phyloP scores from a whole-genome alignment of 2,113 vertebrate species.

The Benitochromis conjunctus region DNA sequence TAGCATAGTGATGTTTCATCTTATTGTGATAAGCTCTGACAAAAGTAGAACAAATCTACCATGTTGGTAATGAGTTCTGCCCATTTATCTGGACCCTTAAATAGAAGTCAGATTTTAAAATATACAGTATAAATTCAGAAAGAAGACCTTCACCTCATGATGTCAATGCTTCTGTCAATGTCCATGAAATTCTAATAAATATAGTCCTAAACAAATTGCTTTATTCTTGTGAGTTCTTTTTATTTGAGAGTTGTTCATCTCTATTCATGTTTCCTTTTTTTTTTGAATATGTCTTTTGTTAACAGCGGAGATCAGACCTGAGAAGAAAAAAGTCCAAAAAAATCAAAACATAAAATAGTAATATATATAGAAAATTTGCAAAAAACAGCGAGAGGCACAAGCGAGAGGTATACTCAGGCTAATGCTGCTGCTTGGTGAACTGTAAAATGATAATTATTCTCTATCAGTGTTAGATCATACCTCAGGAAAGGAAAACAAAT shows the following conservation, averaged over 20 bases:
- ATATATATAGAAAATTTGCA: background rate
- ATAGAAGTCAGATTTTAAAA: background rate
- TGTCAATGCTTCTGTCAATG: background rate
- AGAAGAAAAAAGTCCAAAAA: background rate
- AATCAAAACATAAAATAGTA: background rate
- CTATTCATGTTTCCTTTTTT: background rate
- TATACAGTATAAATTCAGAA: background rate
- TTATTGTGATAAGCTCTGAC: background rate
- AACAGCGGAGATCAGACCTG: background rate
- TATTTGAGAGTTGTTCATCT: background rate
- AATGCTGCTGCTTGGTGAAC: background rate
- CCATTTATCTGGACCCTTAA: background rate
- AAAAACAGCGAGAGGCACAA: background rate
- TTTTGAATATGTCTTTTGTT: background rate
- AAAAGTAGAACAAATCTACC: background rate
- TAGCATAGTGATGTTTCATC: background rate
- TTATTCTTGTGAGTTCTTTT: fast-evolving
- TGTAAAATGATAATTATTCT: background rate
- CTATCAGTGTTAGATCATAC: background rate
- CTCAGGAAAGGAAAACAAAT: background rate
- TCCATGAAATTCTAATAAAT: background rate
- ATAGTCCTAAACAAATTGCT: background rate
- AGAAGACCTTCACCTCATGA: background rate
- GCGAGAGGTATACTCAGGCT: background rate
- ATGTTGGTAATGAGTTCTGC: background rate